Evolutionary conservation across 2,797 vertebrate species (phyloP), one percentile per base, ranked within the genome.

Genomic region (Cyprinella venusta): DNA sequence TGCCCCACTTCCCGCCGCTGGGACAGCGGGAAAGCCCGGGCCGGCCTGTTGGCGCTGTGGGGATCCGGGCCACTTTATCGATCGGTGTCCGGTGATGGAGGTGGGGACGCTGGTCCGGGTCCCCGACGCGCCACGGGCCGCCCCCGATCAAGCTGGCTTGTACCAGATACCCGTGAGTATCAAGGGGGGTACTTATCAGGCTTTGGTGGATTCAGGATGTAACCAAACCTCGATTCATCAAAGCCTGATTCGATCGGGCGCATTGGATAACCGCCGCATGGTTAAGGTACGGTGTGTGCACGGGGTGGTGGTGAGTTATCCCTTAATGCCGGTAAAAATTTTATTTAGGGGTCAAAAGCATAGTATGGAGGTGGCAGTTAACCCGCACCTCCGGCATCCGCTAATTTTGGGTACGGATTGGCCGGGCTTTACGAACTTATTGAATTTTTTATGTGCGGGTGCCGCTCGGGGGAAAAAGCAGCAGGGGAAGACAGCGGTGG

Each of bases 401-500:
- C 12, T 61, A 0, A 13, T 61, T 61, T 15, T 7, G 24, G 59
- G 24, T 6, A 63, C 59, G 30, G 24, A 63, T 6, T 30, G 59
- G 1, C 61, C 61, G 30, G 61, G 2, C 16, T 63, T 63, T 6
- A 7, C 13, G 16, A 2, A 63, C 16, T 63, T 63, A 3, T 63
- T n/a, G 54, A 6, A 24, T 0, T 13, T 30, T 63, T 63, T 8
- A 2, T 61, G 10, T 61, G n/a, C 24, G 0, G 12, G 26, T 26
- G 59, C 12, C 59, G 26, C 59, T 30, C 26, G 59, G 59, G 6
- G 6, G 26, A 2, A 6, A 63, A 24, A 13, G 59, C 24, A n/a
- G 18, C 8, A 9, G 0, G 3, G 19, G 9, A 1, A 4, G 8
- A 13, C 13, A 15, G 13, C 24, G 2, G 0, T 12, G 24, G 59